phyloP scores from a whole-genome alignment of 2,888 invertebrate species.

The Tetranychus truncatus region DNA sequence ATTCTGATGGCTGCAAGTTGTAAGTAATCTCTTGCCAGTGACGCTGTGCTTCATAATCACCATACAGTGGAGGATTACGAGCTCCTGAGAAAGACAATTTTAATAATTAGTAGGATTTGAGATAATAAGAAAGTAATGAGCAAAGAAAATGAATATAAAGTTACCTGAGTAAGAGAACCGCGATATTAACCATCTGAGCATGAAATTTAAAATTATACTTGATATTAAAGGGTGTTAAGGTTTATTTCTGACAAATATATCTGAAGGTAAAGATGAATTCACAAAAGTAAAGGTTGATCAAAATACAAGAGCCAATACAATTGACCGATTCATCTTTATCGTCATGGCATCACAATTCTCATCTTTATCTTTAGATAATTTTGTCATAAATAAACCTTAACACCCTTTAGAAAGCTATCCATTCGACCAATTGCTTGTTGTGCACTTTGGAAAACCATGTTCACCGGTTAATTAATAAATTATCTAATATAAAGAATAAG shows the following conservation, averaged over 20 bases:
- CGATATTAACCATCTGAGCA: conserved; percentile 25
- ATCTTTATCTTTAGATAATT: no score
- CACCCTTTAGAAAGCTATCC: conserved; percentile 19
- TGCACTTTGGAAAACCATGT: not conserved
- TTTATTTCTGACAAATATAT: no score
- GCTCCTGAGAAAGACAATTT: conserved; percentile 36
- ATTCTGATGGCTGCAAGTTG: conserved; percentile 49
- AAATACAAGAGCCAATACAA: no score
- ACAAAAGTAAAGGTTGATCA: no score
- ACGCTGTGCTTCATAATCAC: conserved; percentile 94
- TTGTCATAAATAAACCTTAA: no score
- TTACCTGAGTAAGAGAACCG: conserved; percentile 26
- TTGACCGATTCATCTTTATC: no score
- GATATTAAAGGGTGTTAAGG: no score
- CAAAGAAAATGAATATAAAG: no score
- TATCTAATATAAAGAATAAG: not conserved
- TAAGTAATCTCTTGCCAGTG: conserved; percentile 98
- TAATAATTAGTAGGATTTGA: no score
- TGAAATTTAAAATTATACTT: conserved; percentile 21
- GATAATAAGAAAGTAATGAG: no score
- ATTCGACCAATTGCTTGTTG: not conserved
- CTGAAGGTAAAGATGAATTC: no score
- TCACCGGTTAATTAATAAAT: not conserved
- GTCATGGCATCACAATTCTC: no score
- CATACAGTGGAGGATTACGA: conserved; percentile 69